Percentiles rank a stretch among this genome's conserved stretches.
Conservation (phyloP, 2,113 vertebrate genomes). For the Todiramphus saurophagus region DNA sequence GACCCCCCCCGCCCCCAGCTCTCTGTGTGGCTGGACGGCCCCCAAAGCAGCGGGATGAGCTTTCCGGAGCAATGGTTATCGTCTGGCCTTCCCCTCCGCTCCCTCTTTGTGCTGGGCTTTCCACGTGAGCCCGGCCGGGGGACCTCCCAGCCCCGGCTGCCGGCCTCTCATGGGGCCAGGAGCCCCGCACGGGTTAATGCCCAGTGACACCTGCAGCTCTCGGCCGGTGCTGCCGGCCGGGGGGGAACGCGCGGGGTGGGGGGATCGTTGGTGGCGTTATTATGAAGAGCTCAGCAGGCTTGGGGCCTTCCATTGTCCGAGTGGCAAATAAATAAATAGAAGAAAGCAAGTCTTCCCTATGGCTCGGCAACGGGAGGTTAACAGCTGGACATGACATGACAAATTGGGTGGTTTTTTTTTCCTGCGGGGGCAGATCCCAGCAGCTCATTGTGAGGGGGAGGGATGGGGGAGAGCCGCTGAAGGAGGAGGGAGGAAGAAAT, state of each 20-base stretch:
- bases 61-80: constrained; percentile 76
- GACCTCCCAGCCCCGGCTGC: constrained; percentile 49
- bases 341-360: constrained; percentile 87
- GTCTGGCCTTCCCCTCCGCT: constrained; percentile 59
- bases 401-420: constrained; percentile 82
- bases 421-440: constrained; percentile 78
- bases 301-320: constrained; percentile 80
- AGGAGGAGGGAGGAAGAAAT: constrained; percentile 25
- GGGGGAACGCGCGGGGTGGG: neutral
- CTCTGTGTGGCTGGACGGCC: constrained; percentile 59
- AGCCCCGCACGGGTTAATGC: constrained; percentile 77
- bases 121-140: neutral
- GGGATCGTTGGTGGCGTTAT: constrained; percentile 82
- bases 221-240: constrained; percentile 71
- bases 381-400: constrained; percentile 96
- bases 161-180: constrained; percentile 61
- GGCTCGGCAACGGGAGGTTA: constrained; percentile 85
- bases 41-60: constrained; percentile 53
- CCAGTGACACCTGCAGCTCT: constrained; percentile 82
- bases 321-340: constrained; percentile 92
- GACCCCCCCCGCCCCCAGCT: neutral
- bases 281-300: constrained; percentile 83
- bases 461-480: constrained; percentile 14
- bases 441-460: constrained; percentile 44
- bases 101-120: constrained; percentile 65